A percentile compares a stretch with the other conserved stretches of the same genome.
These are phyloP conservation scores for Xestia sexstrigata DNA, from an alignment of 2,888 invertebrate species.

Conservation along the genomic window DNA sequence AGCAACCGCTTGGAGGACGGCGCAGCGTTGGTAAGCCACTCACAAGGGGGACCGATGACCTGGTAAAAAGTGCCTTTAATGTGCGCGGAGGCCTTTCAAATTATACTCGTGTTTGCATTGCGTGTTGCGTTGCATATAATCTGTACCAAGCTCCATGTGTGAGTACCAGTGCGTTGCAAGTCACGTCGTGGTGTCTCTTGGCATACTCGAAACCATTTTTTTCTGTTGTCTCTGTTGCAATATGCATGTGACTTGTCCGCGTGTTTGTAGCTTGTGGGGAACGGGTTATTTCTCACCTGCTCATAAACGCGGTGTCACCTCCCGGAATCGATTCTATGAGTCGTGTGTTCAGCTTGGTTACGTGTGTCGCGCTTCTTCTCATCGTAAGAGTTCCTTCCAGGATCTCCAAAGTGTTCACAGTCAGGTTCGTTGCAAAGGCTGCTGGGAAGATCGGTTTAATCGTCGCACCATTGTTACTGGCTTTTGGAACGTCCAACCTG, in stretches of 20 bases:
- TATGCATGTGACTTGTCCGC: not conserved
- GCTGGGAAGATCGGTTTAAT: slow-evolving; percentile 27
- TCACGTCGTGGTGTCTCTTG: not conserved
- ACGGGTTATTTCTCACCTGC: slow-evolving; percentile 30
- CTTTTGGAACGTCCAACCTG: slow-evolving; percentile 4
- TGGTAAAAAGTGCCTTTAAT: too few species aligned
- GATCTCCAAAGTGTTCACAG: slow-evolving; percentile 32
- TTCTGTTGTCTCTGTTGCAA: not conserved
- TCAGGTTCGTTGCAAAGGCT: slow-evolving; percentile 33
- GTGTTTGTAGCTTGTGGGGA: not conserved
- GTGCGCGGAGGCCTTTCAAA: too few species aligned
- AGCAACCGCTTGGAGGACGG: too few species aligned
- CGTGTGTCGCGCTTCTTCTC: slow-evolving; percentile 32
- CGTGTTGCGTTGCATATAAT: not conserved
- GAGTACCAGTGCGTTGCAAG: not conserved
- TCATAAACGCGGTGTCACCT: slow-evolving; percentile 50
- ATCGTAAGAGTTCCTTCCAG: slow-evolving; percentile 33
- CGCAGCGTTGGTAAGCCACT: too few species aligned
- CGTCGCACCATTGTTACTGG: not conserved
- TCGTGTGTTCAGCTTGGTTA: slow-evolving; percentile 39
- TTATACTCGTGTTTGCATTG: not conserved
- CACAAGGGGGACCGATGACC: too few species aligned
- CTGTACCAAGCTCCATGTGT: not conserved
- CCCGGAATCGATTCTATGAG: slow-evolving; percentile 40
- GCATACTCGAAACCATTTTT: not conserved